Evolutionary conservation across 1,140 invertebrate species (phyloP).

Genomic region (Venustaconcha ellipsiformis): DNA sequence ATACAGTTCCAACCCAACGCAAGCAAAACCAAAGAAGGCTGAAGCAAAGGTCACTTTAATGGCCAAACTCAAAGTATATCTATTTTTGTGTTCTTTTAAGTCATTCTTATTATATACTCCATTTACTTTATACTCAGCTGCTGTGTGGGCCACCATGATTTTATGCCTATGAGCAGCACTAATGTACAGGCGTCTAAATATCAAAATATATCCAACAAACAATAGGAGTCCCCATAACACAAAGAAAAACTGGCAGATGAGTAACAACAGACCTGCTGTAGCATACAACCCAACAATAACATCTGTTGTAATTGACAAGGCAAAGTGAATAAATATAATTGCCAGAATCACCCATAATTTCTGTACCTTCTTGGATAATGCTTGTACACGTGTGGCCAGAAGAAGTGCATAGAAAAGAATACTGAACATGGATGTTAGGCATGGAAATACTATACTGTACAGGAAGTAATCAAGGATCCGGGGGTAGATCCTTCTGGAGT

Average conservation of each 20-base stretch:
- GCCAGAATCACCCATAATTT: slow-evolving; percentile 76
- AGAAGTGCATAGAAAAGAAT: slow-evolving; percentile 86
- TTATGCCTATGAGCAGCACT: slow-evolving; percentile 67
- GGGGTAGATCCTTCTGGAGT: slow-evolving; percentile 81
- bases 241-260: slow-evolving; percentile 72
- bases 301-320: slow-evolving; percentile 83
- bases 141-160: slow-evolving; percentile 5
- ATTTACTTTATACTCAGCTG: slow-evolving; percentile 63
- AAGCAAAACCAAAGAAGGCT: slow-evolving; percentile 83
- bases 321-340: slow-evolving; percentile 81
- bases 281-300: slow-evolving; percentile 73
- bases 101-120: slow-evolving; percentile 63
- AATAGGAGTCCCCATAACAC: slow-evolving; percentile 82
- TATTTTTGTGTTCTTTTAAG: slow-evolving; percentile 45
- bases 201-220: slow-evolving; percentile 85
- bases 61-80: slow-evolving; percentile 40
- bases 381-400: slow-evolving; percentile 74
- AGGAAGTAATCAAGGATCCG: slow-evolving; percentile 83
- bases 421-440: slow-evolving; percentile 86
- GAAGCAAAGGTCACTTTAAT: slow-evolving; percentile 87
- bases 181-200: slow-evolving; percentile 75
- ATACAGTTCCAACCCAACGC: slow-evolving; percentile 85
- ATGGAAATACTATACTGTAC: slow-evolving; percentile 74
- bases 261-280: slow-evolving; percentile 42
- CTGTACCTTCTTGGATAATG: slow-evolving; percentile 68